These are phyloP conservation scores for Zaprionus vittiger DNA, from an alignment of 1,140 invertebrate genomes.

Conservation along the genomic window DNA sequence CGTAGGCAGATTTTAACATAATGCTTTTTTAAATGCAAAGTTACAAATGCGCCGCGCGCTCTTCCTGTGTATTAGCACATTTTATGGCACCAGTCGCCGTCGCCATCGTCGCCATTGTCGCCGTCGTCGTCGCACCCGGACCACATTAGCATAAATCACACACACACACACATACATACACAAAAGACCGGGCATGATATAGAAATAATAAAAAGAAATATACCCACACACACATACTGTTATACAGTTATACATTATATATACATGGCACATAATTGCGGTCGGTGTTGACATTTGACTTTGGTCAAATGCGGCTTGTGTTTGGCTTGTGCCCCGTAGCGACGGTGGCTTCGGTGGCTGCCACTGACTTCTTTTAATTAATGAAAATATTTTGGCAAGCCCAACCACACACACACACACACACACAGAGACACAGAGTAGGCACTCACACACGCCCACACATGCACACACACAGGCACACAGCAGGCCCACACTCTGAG, in stretches of 20 bases:
- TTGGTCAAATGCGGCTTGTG: slow-evolving; percentile 51
- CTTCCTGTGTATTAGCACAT: slow-evolving; percentile 75
- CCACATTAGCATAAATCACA: slow-evolving; percentile 79
- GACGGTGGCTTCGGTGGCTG: neutral
- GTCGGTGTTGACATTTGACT: slow-evolving; percentile 74
- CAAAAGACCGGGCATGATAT: slow-evolving; percentile 60
- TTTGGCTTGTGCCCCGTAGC: slow-evolving; percentile 8
- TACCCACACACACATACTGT: slow-evolving; percentile 13
- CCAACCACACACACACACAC: neutral
- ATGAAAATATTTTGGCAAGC: slow-evolving; percentile 61
- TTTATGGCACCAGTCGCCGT: slow-evolving; percentile 69
- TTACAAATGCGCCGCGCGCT: slow-evolving; percentile 68
- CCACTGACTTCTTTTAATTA: slow-evolving; percentile 69
- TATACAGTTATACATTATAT: slow-evolving; percentile 32
- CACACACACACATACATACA: slow-evolving; percentile 60
- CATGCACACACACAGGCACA: slow-evolving; percentile 11
- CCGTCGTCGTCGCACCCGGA: slow-evolving; percentile 35
- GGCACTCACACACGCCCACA: neutral
- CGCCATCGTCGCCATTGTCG: slow-evolving; percentile 15
- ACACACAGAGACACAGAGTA: neutral
- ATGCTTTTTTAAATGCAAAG: slow-evolving; percentile 83
- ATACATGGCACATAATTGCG: slow-evolving; percentile 62
- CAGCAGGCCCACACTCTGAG: slow-evolving; percentile 8
- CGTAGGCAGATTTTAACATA: slow-evolving; percentile 82
- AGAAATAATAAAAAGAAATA: slow-evolving; percentile 59